Evolutionary conservation across 2,797 vertebrate species (phyloP), one percentile per base, ranked within the genome.

Genomic region (Coregonus ussuriensis): DNA sequence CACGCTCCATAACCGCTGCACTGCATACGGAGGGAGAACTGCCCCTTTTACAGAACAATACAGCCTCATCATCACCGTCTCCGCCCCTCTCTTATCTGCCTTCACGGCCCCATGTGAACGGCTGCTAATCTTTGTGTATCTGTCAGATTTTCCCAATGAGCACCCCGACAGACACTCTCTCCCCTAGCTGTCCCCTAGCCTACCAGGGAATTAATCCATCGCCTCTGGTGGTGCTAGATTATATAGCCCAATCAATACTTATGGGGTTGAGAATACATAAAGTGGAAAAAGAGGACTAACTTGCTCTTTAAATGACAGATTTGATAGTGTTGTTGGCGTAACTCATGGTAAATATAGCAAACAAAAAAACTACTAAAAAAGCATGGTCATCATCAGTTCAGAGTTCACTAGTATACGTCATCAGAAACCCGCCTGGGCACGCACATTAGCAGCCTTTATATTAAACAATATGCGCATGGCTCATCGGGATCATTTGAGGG

Each of bases 21-120:
- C 59, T 25, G 59, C 21, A 63, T 25, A 89, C 71, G 65, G 86
- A 87, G 82, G 85, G 88, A 92, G 91, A 91, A 88, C 84, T 88
- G 86, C 90, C 92, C 91, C 90, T 91, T 91, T 92, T 90, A 82
- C 89, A 91, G 91, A 93, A 94, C 93, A 94, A 94, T 93, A 87
- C 91, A 88, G 81, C 88, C 89, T 86, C 89, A 92, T 94, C 92
- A 94, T 94, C 92, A 94, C 93, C 25, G 78, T 77, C 90, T 88
- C 89, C 92, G 90, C 89, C 93, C 92, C 87, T 86, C 90, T 88
- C 91, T 94, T 93, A 94, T 93, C 91, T 91, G 86, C 86, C 89
- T 78, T 86, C 78, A 67, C 52, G 63, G 47, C 77, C 80, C 76
- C 25, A 71, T 68, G 77, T 70, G 79, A 84, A 80, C 83, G 85